These are phyloP conservation scores for Liolophura sinensis DNA, from an alignment of 1,140 invertebrate species.

Conservation along the genomic window DNA sequence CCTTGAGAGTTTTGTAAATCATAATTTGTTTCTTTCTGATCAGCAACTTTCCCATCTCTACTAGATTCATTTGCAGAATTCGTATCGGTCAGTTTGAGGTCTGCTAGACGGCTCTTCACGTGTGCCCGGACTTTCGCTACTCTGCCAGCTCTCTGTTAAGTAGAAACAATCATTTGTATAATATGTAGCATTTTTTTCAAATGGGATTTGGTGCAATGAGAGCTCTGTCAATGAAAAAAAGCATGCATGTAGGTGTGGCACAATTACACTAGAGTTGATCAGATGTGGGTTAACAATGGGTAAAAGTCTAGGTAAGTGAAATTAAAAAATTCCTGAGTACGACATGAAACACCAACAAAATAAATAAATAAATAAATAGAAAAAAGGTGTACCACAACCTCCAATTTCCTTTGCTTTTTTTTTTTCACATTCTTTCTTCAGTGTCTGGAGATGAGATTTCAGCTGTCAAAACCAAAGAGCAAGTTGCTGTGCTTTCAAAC, in stretches of 20 bases:
- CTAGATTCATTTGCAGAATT: too few relatives aligned
- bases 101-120: conserved; percentile 31
- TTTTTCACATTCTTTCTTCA: conserved; percentile 4
- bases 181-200: neutral
- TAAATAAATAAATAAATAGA: too few relatives aligned
- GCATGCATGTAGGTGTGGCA: too few relatives aligned
- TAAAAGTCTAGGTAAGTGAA: neutral
- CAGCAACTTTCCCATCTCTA: too few relatives aligned
- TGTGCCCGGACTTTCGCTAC: conserved; percentile 22
- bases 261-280: neutral
- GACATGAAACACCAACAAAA: too few relatives aligned
- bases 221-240: neutral
- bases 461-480: neutral
- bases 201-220: conserved; percentile 5
- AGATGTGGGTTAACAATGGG: neutral
- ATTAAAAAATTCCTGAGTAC: too few relatives aligned
- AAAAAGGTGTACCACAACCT: conserved; percentile 1
- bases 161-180: neutral
- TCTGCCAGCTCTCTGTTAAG: conserved; percentile 21
- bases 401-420: conserved; percentile 5
- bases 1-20: too few relatives aligned
- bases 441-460: neutral
- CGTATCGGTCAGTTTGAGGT: conserved; percentile 4
- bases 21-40: too few relatives aligned
- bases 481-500: neutral